These are phyloP conservation scores for Typhlichthys subterraneus DNA, from an alignment of 2,797 vertebrate genomes.

Conservation along the genomic window DNA sequence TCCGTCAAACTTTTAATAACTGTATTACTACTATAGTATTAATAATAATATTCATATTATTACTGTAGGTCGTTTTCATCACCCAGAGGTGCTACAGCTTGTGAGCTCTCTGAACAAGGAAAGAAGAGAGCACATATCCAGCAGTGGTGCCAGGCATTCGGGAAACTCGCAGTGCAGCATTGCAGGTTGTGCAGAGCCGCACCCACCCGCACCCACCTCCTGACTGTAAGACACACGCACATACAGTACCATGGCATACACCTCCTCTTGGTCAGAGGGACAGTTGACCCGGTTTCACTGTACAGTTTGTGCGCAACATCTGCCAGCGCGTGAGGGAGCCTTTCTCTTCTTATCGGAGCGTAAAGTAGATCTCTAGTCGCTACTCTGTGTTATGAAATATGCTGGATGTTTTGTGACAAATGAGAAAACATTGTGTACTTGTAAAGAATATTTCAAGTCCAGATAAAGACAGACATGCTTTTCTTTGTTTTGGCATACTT, in stretches of 20 bases:
- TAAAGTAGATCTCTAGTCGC: too few species aligned
- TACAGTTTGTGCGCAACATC: neutral
- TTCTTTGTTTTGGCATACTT: too few species aligned
- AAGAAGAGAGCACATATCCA: constrained; percentile 71
- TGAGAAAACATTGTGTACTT: too few species aligned
- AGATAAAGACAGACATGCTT: too few species aligned
- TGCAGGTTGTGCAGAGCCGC: constrained; percentile 8
- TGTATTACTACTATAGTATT: neutral
- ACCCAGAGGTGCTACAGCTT: constrained; percentile 88
- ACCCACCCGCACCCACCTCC: constrained; percentile 12
- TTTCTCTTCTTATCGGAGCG: neutral
- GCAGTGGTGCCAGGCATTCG: constrained; percentile 8
- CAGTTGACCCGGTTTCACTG: neutral
- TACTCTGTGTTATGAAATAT: too few species aligned
- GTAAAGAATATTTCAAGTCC: too few species aligned
- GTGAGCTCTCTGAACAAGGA: constrained; percentile 85
- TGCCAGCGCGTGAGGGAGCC: neutral
- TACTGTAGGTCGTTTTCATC: constrained; percentile 87
- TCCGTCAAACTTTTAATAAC: neutral
- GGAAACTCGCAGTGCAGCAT: constrained; percentile 13
- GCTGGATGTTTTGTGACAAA: too few species aligned
- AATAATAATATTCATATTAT: constrained; percentile 13
- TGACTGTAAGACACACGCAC: constrained; percentile 36
- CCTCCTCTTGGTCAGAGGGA: neutral
- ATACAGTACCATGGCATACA: too few species aligned